Base-by-base conservation (phyloP, 2,113 vertebrate species). In the Sinosuthora webbiana region DNA sequence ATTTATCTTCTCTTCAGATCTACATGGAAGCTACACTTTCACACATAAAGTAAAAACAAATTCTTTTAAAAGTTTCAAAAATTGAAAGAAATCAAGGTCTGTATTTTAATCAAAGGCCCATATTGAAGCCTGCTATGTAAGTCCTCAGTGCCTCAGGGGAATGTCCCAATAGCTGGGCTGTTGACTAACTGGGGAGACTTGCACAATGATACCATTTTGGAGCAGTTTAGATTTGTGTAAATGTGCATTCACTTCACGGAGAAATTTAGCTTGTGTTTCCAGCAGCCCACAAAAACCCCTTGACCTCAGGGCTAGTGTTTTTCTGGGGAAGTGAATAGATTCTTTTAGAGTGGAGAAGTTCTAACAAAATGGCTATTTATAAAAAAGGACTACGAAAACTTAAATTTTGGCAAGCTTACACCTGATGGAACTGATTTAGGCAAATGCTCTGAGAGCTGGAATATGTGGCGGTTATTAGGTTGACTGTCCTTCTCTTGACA, bases 311-410 rank as follows among this genome's bases (percentile, higher is more conserved):
- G 65, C 78, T 87, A 79, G 47, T 41, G 45, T 60, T 77, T 91
- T 94, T 83, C 70, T 91, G 87, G 15, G 65, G 79, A 96, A 90
- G 41, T 41, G 39, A 97, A 89, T 44, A 75, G 33, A 63, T 50
- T 93, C 45, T 88, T 94, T 90, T 86, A 69, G n/a, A 82, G 31
- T 28, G 41, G 14, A 86, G 83, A 82, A 85, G 62, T 64, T 87
- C 17, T 87, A 76, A 91, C 57, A 94, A 85, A 94, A 94, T 64
- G 39, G 12, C 28, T 89, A 37, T 68, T 90, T 87, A 89, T 65
- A 91, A 90, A 89, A 75, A 93, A 57, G 11, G 49, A 27, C 62
- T 82, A 82, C 1, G 19, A 69, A 93, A 94, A 78, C 39, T 79
- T 84, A 25, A 68, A 1, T 87, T 91, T 64, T 89, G 74, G 81